A percentile compares a stretch with the other conserved stretches of the same genome.
Conservation (phyloP, 2,888 invertebrate species). For the Parascotia fuliginaria region DNA sequence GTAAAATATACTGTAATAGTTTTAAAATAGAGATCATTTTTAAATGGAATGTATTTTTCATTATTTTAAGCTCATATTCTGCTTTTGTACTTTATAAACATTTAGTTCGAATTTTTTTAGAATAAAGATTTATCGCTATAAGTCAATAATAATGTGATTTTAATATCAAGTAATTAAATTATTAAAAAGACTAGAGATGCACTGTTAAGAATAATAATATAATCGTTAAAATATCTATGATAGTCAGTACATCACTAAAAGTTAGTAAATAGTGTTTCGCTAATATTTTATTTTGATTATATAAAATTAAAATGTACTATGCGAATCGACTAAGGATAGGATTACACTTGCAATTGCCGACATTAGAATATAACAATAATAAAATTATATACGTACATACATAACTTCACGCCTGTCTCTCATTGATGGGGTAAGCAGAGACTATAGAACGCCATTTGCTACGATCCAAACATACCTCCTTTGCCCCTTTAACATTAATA, state of each 20-base stretch:
- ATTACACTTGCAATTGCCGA: no score
- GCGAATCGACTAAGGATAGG: no score
- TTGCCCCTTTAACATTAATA: no score
- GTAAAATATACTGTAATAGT: constrained; percentile 44
- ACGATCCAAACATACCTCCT: no score
- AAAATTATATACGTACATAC: no score
- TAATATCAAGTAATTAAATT: not conserved
- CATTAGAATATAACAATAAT: no score
- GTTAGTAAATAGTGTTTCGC: not conserved
- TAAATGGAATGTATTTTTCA: constrained; percentile 46
- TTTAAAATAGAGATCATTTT: constrained; percentile 56
- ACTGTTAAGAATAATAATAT: constrained; percentile 13
- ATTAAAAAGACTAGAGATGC: constrained; percentile 30
- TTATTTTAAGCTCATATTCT: constrained; percentile 34
- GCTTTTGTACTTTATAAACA: constrained; percentile 29
- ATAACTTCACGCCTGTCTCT: no score
- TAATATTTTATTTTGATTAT: not conserved
- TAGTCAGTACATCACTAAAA: constrained; percentile 24
- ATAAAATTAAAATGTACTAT: no score
- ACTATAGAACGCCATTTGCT: no score
- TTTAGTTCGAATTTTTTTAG: not conserved
- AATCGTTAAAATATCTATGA: not conserved
- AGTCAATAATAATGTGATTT: not conserved
- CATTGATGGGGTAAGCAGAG: no score
- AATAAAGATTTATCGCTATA: no score